Base-by-base conservation (phyloP, 2,888 invertebrate genomes). In the Troides aeacus region DNA sequence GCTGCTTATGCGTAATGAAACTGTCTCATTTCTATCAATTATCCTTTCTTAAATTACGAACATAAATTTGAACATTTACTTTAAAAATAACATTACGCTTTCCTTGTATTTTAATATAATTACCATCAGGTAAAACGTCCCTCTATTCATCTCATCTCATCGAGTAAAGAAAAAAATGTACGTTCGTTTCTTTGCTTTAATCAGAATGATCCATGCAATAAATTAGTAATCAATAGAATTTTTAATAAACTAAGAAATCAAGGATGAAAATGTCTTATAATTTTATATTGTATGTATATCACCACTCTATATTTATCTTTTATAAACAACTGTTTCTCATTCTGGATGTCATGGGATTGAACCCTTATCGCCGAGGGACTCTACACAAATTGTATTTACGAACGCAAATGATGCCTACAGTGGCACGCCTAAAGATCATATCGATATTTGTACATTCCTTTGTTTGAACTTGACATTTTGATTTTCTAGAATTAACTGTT, bases 381-480 rank as follows among this genome's bases (percentile, higher is more conserved):
- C 53, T 2, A 53, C n/a, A n/a, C n/a, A n/a, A 7, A 53, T 46
- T 46, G 53, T 18, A 1, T 53, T 3, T 4, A 53, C 53, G 53
- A 53, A 53, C 53, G n/a, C 53, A 53, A n/a, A 53, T 6, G n/a
- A 8, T 53, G n/a, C 53, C 53, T 53, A 53, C 53, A n/a, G 12
- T 46, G 46, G 15, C 46, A 46, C n/a, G 53, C 53, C 53, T 53
- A 53, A 53, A 53, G 53, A 53, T 53, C n/a, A 53, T 53, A 53
- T 53, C 53, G 15, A 50, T 17, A n/a, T 53, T 53, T 21, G 42
- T 21, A 53, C 18, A 23, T 3, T 65, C 42, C 30, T 7, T 68
- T 63, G 12, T 62, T 56, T 58, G 56, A 18, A 66, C 60, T 65
- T 60, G 64, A 53, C 53, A 53, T n/a, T 53, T 53, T 53, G 53